Evolutionary conservation across 2,113 vertebrate species (phyloP), one percentile per base, ranked within the genome.

Genomic region (Copsychus sechellarum): DNA sequence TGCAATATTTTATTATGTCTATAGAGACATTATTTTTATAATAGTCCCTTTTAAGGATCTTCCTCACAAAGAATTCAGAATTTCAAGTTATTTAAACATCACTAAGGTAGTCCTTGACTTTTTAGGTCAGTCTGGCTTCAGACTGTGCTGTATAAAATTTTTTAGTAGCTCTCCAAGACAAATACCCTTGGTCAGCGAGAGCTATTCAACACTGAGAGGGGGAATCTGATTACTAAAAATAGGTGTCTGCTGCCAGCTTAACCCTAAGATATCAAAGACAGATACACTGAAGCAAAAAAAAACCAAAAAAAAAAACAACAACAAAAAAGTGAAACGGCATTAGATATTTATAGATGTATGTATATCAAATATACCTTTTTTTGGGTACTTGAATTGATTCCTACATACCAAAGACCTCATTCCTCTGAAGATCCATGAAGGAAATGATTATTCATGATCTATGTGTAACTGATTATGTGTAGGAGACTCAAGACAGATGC

Each of bases 1-100:
- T 51, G 26, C 81, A 91, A 40, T 82, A 66, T 76, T 95, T 84
- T 91, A 72, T 90, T 93, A 77, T 50, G 48, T 83, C 71, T 90
- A 13, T 45, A 54, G 65, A 92, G 51, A 90, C 26, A 54, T 86
- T 85, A 19, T 83, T 81, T 82, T 66, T 79, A 62, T 81, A 76
- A 74, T 57, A 17, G 8, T 77, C 11, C 62, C 31, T 93, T 50
- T 65, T 51, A 85, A 77, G 45, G 31, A 40, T 91, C 70, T 89
- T 85, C 70, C 36, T 88, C 36, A 82, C 17, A 58, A 91, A 61
- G 29, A 95, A 79, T 79, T 76, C 29, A 54, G 65, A 42, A 61
- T 94, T 96, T 87, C 11, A 61, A 79, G 69, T 88, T 64, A 85
- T 65, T 93, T 82, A 80, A 90, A 72, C 29, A 34, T 48, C 34